Conservation (phyloP, 2,888 invertebrate species). For the Ophion slaviceki region DNA sequence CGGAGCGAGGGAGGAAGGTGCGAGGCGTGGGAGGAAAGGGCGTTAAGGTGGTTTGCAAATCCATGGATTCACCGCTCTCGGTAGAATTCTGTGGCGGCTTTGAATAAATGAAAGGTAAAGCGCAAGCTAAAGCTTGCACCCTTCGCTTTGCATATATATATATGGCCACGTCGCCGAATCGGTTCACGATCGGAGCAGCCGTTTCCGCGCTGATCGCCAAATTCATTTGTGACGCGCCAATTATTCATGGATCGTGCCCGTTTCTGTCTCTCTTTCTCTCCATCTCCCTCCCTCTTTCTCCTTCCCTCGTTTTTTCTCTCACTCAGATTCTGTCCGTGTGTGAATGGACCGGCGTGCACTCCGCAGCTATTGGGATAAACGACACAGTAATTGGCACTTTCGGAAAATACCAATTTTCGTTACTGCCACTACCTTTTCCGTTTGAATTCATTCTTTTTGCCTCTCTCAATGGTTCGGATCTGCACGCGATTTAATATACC, state of each 20-base stretch:
- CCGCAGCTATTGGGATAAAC: constrained; percentile 56
- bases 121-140: constrained; percentile 60
- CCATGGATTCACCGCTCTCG: constrained; percentile 73
- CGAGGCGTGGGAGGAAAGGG: constrained; percentile 33
- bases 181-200: constrained; percentile 68
- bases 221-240: constrained; percentile 81
- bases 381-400: constrained; percentile 70
- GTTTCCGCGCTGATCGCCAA: constrained; percentile 77
- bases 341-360: constrained; percentile 66
- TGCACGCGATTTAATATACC: background rate
- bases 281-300: background rate
- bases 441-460: constrained; percentile 23
- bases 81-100: constrained; percentile 66
- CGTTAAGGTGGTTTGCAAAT: constrained; percentile 78
- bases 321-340: constrained; percentile 1
- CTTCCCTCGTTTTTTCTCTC: constrained; percentile 50
- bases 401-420: constrained; percentile 65
- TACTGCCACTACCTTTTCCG: constrained; percentile 1
- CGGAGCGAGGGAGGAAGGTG: background rate
- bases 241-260: constrained; percentile 76
- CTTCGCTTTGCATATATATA: constrained; percentile 16
- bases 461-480: background rate
- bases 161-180: constrained; percentile 13
- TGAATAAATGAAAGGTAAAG: constrained; percentile 78
- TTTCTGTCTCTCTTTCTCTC: constrained; percentile 58